These are phyloP conservation scores for Iselma pallidipennis DNA, from an alignment of 2,888 invertebrate genomes.

Conservation along the genomic window DNA sequence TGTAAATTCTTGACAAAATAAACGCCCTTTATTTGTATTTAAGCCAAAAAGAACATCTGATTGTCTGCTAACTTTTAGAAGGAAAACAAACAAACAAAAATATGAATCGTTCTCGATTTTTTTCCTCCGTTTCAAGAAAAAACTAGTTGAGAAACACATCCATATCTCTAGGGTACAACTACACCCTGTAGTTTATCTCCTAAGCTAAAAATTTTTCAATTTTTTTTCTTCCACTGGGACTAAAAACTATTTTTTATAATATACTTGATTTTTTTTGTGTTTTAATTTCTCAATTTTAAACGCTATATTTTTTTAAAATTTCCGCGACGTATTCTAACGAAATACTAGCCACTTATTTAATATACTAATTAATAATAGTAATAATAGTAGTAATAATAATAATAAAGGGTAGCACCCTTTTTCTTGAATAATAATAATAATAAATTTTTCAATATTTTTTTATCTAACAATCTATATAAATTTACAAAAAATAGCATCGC, in stretches of 20 bases:
- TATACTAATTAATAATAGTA: slow-evolving; percentile 35
- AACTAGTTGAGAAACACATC: slow-evolving; percentile 36
- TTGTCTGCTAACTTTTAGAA: too few species aligned
- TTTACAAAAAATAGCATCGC: slow-evolving; percentile 55
- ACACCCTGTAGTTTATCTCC: slow-evolving; percentile 57
- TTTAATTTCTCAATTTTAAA: slow-evolving; percentile 27
- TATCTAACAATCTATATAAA: slow-evolving; percentile 46
- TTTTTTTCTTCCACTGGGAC: too few species aligned
- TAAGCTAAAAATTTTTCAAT: slow-evolving; percentile 52
- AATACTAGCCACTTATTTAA: slow-evolving; percentile 49
- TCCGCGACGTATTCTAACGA: slow-evolving; percentile 52
- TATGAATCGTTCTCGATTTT: slow-evolving; percentile 28
- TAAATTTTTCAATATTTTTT: slow-evolving; percentile 4
- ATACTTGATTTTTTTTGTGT: too few species aligned
- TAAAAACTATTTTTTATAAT: slow-evolving; percentile 44
- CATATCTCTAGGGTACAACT: slow-evolving; percentile 55
- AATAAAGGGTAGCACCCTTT: neutral
- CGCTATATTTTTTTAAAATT: slow-evolving; percentile 39
- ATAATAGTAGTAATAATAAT: neutral
- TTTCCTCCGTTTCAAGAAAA: neutral
- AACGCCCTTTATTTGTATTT: slow-evolving; percentile 11
- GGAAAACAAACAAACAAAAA: too few species aligned
- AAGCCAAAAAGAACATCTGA: slow-evolving; percentile 36
- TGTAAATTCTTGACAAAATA: slow-evolving; percentile 19
- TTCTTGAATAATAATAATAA: neutral